Percentiles rank a stretch among this genome's conserved stretches.
These are phyloP conservation scores for Choloepus hoffmanni DNA, from an alignment of 2,113 vertebrate genomes.

Conservation along the genomic window DNA sequence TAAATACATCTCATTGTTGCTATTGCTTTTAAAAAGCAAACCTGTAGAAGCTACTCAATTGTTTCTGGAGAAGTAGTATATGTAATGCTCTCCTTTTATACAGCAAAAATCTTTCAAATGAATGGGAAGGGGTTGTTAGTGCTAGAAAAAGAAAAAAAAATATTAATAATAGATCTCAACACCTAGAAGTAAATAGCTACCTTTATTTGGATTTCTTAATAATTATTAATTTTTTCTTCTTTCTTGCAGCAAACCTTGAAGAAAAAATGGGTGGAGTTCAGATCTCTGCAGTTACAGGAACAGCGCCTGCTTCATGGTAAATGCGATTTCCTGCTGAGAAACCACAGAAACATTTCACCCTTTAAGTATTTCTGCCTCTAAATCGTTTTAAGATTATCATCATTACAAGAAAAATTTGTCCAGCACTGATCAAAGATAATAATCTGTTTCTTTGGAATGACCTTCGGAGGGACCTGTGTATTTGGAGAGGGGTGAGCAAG, in stretches of 20 bases:
- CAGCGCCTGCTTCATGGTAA: constrained; percentile 91
- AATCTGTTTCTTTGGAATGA: neutral
- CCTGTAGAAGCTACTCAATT: neutral
- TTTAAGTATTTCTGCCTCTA: neutral
- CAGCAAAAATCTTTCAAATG: neutral
- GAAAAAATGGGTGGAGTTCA: constrained; percentile 92
- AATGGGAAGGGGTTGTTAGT: neutral
- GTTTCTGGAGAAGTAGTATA: constrained; percentile 43
- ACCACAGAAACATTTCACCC: constrained; percentile 68
- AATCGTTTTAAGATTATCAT: constrained; percentile 38
- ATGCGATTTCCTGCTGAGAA: constrained; percentile 76
- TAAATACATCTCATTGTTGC: neutral
- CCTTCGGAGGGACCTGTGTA: neutral
- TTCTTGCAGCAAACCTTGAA: constrained; percentile 90
- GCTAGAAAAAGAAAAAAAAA: neutral
- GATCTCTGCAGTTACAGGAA: constrained; percentile 91
- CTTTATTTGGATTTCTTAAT: constrained; percentile 30
- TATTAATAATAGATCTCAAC: neutral
- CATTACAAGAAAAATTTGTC: neutral
- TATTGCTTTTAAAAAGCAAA: neutral
- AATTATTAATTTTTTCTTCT: constrained; percentile 30
- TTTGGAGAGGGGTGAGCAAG: neutral
- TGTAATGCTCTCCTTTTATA: neutral
- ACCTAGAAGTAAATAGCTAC: fast-evolving
- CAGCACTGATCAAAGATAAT: neutral